These are phyloP conservation scores for Cephus rjabovi DNA, from an alignment of 2,888 invertebrate genomes.

Conservation along the genomic window DNA sequence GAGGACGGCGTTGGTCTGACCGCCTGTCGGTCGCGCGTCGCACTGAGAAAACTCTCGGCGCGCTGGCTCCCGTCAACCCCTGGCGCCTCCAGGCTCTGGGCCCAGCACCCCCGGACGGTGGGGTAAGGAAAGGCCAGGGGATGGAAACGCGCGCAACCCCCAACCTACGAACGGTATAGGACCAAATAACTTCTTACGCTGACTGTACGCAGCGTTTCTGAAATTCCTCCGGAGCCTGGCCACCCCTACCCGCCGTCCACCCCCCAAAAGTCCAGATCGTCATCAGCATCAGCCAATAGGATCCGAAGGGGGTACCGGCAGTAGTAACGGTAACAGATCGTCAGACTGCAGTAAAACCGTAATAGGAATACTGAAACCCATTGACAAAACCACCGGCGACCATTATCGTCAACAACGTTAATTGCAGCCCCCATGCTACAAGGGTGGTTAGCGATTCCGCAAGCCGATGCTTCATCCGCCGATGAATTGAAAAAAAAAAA, in stretches of 20 bases:
- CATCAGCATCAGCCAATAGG: no score
- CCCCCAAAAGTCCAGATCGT: neutral
- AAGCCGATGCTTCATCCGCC: no score
- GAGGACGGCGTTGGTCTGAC: constrained; percentile 56
- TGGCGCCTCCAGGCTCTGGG: neutral
- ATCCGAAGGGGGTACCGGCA: no score
- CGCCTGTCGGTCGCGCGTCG: constrained; percentile 57
- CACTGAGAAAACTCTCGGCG: constrained; percentile 44
- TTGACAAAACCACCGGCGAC: no score
- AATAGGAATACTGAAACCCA: no score
- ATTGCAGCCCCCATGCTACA: no score
- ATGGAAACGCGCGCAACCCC: constrained; percentile 3
- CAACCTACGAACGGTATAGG: neutral
- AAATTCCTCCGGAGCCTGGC: neutral
- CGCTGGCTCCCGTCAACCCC: constrained; percentile 33
- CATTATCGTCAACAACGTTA: no score
- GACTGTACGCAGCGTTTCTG: neutral
- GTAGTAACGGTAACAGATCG: no score
- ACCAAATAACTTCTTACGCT: no score
- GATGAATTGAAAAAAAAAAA: no score
- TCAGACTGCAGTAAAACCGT: no score
- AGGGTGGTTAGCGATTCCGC: no score
- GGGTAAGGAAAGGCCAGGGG: neutral
- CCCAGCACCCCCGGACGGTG: neutral
- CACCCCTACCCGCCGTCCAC: neutral